Base-by-base conservation (phyloP, 1,140 invertebrate species). In the Trichomalopsis sarcophagae region DNA sequence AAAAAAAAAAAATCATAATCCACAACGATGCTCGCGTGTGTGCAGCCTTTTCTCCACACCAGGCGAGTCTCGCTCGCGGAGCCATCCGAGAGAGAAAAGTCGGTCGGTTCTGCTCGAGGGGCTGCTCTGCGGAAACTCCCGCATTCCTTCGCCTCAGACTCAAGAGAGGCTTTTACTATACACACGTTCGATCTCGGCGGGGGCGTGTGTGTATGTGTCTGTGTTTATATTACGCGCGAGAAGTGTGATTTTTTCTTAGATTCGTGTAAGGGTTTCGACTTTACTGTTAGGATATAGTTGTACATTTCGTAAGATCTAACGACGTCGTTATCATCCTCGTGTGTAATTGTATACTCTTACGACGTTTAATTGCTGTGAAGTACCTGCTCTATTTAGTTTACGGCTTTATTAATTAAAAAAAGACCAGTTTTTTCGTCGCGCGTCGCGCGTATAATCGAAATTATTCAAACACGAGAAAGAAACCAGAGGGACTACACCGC, bases 21-120 rank as follows among this genome's bases (percentile, higher is more conserved):
- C 21, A 62, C 21, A 62, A 62, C 55, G 14, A 62, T 62, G 33
- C 55, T 17, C 55, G 55, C 55, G 55, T 62, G 55, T 62, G 55
- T 21, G 55, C 55, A 62, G 21, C 55, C 23, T 71, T 30, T 71
- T 71, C 23, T 71, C 23, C 68, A 71, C 68, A 13, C 78, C n/a
- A 21, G 33, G 30, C 44, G 36, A 44, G 66, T 69, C 23, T n/a
- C 62, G 30, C 27, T 27, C 27, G 27, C 27, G 27, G 27, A 17
- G 50, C 40, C 17, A 21, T 33, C 33, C 33, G 7, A 84, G 82
- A 78, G 7, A 84, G 82, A 78, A 77, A 84, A 78, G 82, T 71
- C 82, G 82, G 82, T 71, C 73, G 82, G 82, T 84, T 84, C 21
- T 84, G 82, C 62, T 84, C 50, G 82, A 78, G 74, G 75, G 74